Percentiles rank a stretch among this genome's conserved stretches.
Evolutionary conservation across 2,113 vertebrate species (phyloP).

Genomic region (Hylia prasina): DNA sequence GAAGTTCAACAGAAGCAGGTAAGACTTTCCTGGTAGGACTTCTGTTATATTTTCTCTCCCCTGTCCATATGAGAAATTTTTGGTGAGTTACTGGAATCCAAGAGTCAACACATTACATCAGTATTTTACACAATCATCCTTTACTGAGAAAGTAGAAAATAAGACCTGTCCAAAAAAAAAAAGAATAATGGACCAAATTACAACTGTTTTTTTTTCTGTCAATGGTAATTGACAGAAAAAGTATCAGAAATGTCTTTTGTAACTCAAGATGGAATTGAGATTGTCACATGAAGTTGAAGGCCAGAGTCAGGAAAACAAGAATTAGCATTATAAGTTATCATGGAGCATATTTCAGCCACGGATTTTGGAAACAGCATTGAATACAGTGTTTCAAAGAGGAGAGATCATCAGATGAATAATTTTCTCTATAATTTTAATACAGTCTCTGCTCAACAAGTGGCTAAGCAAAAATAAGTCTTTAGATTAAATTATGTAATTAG

Average conservation of each 20-base stretch:
- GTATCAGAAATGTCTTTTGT: not conserved
- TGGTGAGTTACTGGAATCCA: not conserved
- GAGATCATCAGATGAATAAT: not conserved
- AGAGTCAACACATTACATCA: not conserved
- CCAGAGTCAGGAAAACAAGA: not conserved
- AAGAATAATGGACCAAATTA: not conserved
- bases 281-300: not conserved
- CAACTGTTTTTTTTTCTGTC: not conserved
- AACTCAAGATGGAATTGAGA: not conserved
- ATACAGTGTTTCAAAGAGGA: not conserved
- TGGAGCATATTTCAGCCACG: rapidly evolving
- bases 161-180: not conserved
- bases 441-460: not conserved
- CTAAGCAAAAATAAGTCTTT: not conserved
- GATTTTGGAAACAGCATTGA: not conserved
- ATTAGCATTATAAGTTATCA: not conserved
- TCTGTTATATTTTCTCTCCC: not conserved
- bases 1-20: not conserved
- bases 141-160: not conserved
- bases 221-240: not conserved
- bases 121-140: not conserved
- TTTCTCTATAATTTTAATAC: not conserved
- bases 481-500: not conserved
- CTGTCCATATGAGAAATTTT: not conserved
- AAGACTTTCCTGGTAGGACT: not conserved